Conservation (phyloP, 2,113 vertebrate genomes). For the Salvator merianae region DNA sequence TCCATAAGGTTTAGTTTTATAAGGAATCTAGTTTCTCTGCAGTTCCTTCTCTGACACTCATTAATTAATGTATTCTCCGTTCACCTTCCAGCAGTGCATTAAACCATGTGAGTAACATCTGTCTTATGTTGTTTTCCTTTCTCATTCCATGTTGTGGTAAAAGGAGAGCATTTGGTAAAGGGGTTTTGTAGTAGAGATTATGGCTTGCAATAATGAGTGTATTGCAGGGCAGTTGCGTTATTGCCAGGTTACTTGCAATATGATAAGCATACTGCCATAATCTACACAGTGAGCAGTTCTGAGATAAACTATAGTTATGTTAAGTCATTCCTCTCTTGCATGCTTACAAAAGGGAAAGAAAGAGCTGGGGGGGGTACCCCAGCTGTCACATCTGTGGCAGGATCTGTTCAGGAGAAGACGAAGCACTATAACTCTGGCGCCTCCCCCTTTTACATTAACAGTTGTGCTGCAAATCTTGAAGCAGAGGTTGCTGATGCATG, state of each 20-base stretch:
- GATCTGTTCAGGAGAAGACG: too few relatives aligned
- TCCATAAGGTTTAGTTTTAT: constrained; percentile 3
- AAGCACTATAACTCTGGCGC: too few relatives aligned
- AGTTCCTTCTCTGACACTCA: not conserved
- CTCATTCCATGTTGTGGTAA: not conserved
- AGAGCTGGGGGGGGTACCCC: too few relatives aligned
- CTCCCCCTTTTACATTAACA: too few relatives aligned
- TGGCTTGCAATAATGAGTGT: not conserved
- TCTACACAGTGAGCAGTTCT: not conserved
- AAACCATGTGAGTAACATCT: constrained; percentile 31
- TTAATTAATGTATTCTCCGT: constrained; percentile 19
- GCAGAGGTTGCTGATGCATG: too few relatives aligned
- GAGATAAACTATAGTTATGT: not conserved
- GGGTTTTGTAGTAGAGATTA: not conserved
- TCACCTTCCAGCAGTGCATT: constrained; percentile 19
- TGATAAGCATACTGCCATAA: not conserved
- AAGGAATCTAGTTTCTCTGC: not conserved
- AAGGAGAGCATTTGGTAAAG: not conserved
- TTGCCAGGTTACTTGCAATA: not conserved
- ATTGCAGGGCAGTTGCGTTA: not conserved
- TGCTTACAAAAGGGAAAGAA: too few relatives aligned
- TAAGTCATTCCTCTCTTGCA: not conserved
- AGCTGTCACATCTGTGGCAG: too few relatives aligned
- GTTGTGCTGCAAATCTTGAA: too few relatives aligned
- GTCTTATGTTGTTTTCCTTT: not conserved